A percentile compares a stretch with the other conserved stretches of the same genome.
Evolutionary conservation across 92 coral and sea anemone species (phyloP).

Genomic region (Epizoanthus rinbou): DNA sequence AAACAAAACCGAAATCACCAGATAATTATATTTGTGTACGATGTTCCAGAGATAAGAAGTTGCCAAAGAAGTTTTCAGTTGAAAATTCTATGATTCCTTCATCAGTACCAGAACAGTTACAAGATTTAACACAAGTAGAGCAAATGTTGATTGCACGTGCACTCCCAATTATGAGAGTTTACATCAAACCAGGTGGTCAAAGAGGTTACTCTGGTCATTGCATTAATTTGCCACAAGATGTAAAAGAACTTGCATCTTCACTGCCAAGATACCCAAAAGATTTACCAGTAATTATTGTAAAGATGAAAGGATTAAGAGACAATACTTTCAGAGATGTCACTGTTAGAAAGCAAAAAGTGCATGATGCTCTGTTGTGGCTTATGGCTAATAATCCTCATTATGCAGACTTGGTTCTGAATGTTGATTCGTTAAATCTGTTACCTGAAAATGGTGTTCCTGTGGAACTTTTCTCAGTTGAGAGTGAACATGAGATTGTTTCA

Average conservation of each 20-base stretch:
- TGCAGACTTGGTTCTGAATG: constrained; percentile 39
- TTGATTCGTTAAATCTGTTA: constrained; percentile 43
- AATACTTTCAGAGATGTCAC: constrained; percentile 61
- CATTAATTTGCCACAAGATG: constrained; percentile 58
- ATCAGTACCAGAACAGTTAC: constrained; percentile 43
- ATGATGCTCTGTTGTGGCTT: constrained; percentile 46
- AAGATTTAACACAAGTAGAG: constrained; percentile 53
- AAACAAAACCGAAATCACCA: constrained; percentile 41
- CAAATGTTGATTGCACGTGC: constrained; percentile 53
- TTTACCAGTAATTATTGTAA: constrained; percentile 52
- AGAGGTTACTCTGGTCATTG: constrained; percentile 62
- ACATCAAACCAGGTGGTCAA: constrained; percentile 59
- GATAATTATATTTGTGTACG: constrained; percentile 48
- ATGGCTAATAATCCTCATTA: constrained; percentile 51
- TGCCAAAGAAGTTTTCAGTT: constrained; percentile 32
- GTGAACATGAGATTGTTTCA: constrained; percentile 45
- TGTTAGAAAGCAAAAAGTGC: constrained; percentile 60
- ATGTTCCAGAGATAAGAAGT: constrained; percentile 48
- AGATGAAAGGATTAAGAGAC: constrained; percentile 46
- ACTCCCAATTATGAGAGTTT: constrained; percentile 55
- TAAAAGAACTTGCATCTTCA: constrained; percentile 52
- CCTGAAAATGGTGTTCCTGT: constrained; percentile 66
- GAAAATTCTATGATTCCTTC: constrained; percentile 48
- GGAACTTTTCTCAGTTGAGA: constrained; percentile 48
- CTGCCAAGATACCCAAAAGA: constrained; percentile 61